Evolutionary conservation across 2,888 invertebrate genomes (phyloP), one percentile per base, ranked within the genome.

Genomic region (Eupithecia pulchellata): DNA sequence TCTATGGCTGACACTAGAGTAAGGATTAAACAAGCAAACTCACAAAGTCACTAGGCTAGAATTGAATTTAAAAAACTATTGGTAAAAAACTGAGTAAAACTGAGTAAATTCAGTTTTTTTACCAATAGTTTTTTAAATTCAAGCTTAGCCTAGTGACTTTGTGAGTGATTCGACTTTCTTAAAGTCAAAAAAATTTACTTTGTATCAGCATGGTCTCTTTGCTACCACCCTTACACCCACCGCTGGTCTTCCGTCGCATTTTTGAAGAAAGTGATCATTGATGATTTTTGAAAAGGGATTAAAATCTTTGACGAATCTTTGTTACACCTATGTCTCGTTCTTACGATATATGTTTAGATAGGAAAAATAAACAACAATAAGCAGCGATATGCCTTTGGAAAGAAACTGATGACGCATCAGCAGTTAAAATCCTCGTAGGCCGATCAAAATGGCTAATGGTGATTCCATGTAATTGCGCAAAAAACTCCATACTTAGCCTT

Each of bases 391-490:
- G n/a, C 42, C 13, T 52, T 57, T 29, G 1, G 17, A 29, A 57
- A 29, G 27, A 27, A 4, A 29, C 29, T 29, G 57, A 47, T 78
- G 78, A 78, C 75, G 71, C 74, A 78, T 66, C 39, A 42, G 66
- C 47, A 2, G 29, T 68, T 34, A 67, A 60, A 73, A 25, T 52
- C 11, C 52, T 47, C 20, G 42, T 72, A 77, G 72, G 72, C 73
- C 71, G 64, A 36, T 55, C 72, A 77, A 76, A 65, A 75, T 73
- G 68, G 64, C 61, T 69, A 68, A 68, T 57, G 55, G 47, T 58
- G 63, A 65, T 34, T 71, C 60, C 62, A 66, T 64, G 60, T 75
- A 75, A 74, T 75, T 70, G 71, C 25, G 66, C 68, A 75, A 75
- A 74, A 76, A 74, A 60, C 34, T 55, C 36, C 34, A 11, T 30